Base-by-base conservation (phyloP, 2,797 vertebrate species). In the Rhinichthys osculus region DNA sequence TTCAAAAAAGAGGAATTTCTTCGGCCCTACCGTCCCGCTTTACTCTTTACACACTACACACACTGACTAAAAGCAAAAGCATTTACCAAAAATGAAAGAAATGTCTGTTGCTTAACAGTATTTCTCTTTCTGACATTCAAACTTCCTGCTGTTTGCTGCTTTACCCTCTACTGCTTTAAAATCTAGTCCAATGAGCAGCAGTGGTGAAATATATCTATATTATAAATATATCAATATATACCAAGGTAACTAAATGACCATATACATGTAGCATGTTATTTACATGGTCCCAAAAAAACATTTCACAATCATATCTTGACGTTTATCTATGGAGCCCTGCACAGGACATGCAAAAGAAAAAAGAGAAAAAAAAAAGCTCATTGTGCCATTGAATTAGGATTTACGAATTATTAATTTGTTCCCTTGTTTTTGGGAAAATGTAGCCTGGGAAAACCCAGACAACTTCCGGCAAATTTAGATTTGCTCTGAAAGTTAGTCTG, bases 111-210 rank as follows among this genome's bases (percentile, higher is more conserved):
- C 30, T 40, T 27, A 57, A 82, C 7, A 69, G 42, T 14, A 23
- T 64, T 59, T 47, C 5, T 52, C 19, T 77, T 57, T 59, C 35
- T 59, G 47, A 38, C 23, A 82, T 57, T 71, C 9, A 82, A 66
- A 70, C 16, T 17, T 54, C 67, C 38, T 59, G 81, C 70, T 72
- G 80, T 54, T 57, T 62, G 3, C n/a, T 44, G 38, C 52, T 74
- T 23, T 62, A 23, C 30, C 27, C 54, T 16, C n/a, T 44, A 21
- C n/a, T 62, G 54, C 30, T 74, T 33, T 66, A 35, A 74, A 66
- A 66, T 71, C 38, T 27, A 82, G 33, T 50, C 21, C 52, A 10
- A 72, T 33, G 38, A 13, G 40, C 40, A 74, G 40, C 11, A 50
- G 30, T 83, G 54, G n/a, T 47, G 16, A 30, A 17, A 40, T 40